phyloP scores from a whole-genome alignment of 2,888 invertebrate genomes.

The Troglohyphantes excavatus region DNA sequence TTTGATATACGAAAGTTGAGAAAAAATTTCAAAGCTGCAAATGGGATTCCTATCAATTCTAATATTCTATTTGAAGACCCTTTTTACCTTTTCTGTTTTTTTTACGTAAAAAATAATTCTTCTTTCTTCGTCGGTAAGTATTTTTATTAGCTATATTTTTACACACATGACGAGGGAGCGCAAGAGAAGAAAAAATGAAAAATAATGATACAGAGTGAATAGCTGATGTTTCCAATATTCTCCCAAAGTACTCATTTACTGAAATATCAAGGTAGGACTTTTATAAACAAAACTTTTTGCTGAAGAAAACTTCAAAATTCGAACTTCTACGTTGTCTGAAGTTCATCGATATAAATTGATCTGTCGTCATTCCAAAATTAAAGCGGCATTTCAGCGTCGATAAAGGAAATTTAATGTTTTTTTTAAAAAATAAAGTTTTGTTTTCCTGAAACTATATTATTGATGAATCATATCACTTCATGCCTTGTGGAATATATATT shows the following conservation, averaged over 20 bases:
- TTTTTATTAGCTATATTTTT: slow-evolving; percentile 26
- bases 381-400: too few species aligned
- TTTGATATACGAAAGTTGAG: too few species aligned
- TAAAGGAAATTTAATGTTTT: too few species aligned
- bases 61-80: not conserved
- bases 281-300: slow-evolving; percentile 12
- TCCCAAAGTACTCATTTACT: slow-evolving; percentile 12
- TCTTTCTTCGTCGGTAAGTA: not conserved
- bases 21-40: not conserved
- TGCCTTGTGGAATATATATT: too few species aligned
- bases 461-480: too few species aligned
- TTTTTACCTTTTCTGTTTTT: not conserved
- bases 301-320: slow-evolving; percentile 1
- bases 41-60: slow-evolving; percentile 24
- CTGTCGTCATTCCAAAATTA: too few species aligned
- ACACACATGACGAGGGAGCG: not conserved
- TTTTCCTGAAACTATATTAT: too few species aligned
- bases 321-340: too few species aligned
- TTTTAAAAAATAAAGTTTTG: too few species aligned
- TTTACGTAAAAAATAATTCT: not conserved
- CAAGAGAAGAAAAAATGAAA: not conserved
- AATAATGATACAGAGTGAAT: not conserved
- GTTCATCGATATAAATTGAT: too few species aligned
- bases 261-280: slow-evolving; percentile 3
- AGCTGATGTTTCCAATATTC: slow-evolving; percentile 11